Percentiles rank a stretch among this genome's conserved stretches.
Evolutionary conservation across 2,797 vertebrate genomes (phyloP).

Genomic region (Merluccius polli): DNA sequence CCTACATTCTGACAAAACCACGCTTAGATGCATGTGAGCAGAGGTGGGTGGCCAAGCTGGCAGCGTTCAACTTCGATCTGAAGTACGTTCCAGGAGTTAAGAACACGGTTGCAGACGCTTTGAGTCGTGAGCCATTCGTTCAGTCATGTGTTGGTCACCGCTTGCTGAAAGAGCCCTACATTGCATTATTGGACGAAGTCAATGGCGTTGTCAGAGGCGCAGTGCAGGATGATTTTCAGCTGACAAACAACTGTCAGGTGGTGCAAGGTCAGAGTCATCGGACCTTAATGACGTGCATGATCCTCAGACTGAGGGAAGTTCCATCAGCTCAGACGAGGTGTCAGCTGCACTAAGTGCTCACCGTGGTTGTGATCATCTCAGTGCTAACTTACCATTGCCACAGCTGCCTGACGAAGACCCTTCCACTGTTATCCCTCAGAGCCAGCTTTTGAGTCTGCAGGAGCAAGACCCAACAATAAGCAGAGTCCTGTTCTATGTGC

Average conservation of each 20-base stretch:
- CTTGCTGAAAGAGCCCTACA: constrained; percentile 7
- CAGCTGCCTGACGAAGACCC: neutral
- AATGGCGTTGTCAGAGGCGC: neutral
- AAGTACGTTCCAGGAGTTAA: constrained; percentile 17
- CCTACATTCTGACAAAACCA: constrained; percentile 6
- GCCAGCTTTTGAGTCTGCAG: neutral
- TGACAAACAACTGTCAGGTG: constrained; percentile 11
- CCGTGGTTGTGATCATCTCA: neutral
- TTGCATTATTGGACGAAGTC: constrained; percentile 1
- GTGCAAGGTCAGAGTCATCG: neutral
- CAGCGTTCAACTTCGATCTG: constrained; percentile 13
- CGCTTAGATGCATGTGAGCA: constrained; percentile 12
- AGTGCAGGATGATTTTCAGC: constrained; percentile 23
- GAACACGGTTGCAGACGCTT: constrained; percentile 13
- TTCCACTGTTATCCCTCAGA: neutral
- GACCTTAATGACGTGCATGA: neutral
- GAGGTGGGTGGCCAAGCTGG: constrained; percentile 15
- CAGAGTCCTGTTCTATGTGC: constrained; percentile 6
- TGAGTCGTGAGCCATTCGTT: constrained; percentile 9
- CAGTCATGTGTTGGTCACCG: neutral
- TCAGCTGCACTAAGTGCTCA: constrained; percentile 13
- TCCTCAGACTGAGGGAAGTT: neutral
- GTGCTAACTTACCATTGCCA: neutral
- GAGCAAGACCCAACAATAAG: constrained; percentile 9
- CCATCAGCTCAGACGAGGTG: constrained; percentile 5